These are phyloP conservation scores for Onthophagus sagittarius DNA, from an alignment of 2,888 invertebrate species.

Conservation along the genomic window DNA sequence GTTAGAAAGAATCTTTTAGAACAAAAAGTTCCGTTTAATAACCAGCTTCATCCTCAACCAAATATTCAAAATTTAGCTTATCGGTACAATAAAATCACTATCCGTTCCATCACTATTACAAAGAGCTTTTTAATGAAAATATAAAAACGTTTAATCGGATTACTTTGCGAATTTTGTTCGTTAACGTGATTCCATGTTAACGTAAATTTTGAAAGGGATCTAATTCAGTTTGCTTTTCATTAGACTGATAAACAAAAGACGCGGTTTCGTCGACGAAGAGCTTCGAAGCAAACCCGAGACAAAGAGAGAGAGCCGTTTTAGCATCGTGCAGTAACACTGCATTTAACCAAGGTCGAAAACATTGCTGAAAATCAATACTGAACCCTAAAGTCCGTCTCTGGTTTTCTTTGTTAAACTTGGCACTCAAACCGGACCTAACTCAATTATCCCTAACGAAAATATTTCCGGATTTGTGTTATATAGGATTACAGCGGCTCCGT, in stretches of 20 bases:
- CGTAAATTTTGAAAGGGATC: neutral
- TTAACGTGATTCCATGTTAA: too few species aligned
- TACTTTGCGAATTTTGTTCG: too few species aligned
- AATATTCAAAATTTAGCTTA: too few species aligned
- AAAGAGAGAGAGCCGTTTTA: neutral
- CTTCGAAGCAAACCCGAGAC: neutral
- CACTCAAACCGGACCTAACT: neutral
- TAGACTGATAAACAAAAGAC: neutral
- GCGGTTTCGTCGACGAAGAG: neutral
- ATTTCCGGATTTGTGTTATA: neutral
- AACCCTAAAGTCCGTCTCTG: neutral
- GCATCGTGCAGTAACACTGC: neutral
- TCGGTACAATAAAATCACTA: too few species aligned
- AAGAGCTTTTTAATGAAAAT: too few species aligned
- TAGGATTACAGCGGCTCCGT: too few species aligned
- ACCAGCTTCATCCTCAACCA: too few species aligned
- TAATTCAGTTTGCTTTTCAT: neutral
- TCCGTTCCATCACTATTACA: too few species aligned
- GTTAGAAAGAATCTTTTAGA: too few species aligned
- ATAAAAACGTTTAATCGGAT: too few species aligned
- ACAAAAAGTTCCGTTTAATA: too few species aligned
- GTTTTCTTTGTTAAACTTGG: neutral
- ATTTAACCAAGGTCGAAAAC: neutral
- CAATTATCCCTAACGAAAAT: neutral
- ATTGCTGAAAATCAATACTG: neutral